These are phyloP conservation scores for Proteles cristata DNA, from an alignment of 2,113 vertebrate species.

Conservation along the genomic window DNA sequence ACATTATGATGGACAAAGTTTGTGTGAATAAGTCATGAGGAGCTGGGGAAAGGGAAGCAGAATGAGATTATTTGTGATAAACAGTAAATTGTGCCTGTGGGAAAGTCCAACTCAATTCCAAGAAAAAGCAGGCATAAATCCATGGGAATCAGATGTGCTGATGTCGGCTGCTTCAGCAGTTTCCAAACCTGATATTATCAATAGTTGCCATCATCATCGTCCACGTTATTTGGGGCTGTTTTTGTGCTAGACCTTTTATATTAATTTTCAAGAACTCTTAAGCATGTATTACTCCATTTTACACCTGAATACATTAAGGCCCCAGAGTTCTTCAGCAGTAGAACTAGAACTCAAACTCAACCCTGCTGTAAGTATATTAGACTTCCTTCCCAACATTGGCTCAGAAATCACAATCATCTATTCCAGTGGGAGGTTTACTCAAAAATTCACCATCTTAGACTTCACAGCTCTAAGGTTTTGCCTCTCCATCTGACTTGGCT, in stretches of 20 bases:
- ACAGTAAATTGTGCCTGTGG: not conserved
- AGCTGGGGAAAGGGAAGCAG: not conserved
- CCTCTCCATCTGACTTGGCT: not conserved
- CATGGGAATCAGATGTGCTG: not conserved
- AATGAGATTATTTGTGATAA: not conserved
- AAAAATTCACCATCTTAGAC: not conserved
- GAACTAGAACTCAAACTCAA: not conserved
- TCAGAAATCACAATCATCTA: not conserved
- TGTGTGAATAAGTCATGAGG: not conserved
- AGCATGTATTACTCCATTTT: not conserved
- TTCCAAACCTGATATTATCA: not conserved
- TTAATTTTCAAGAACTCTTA: not conserved
- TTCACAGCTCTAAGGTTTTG: not conserved
- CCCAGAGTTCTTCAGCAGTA: not conserved
- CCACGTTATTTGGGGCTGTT: not conserved
- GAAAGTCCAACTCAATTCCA: constrained; percentile 36
- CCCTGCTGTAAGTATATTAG: not conserved
- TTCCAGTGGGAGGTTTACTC: not conserved
- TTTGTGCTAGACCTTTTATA: not conserved
- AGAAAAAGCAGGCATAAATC: not conserved
- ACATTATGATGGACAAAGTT: not conserved
- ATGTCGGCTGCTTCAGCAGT: not conserved
- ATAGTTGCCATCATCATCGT: not conserved
- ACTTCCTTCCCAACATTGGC: not conserved
- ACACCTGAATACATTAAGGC: not conserved